phyloP scores from a whole-genome alignment of 92 coral and sea anemone genomes.

The Epizoanthus rinbou region DNA sequence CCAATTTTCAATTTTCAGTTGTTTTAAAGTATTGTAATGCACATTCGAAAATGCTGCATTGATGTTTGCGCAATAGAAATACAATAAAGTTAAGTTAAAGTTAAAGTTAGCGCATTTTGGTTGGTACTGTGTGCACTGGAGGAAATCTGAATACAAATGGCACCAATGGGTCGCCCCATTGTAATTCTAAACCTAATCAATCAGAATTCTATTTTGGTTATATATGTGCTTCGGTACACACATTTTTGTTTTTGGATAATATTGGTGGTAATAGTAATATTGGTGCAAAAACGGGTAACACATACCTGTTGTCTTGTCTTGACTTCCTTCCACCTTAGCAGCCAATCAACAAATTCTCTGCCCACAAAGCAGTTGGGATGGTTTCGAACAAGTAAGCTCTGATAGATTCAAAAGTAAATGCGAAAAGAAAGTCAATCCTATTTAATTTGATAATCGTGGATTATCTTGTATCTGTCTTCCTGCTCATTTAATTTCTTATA shows the following conservation, averaged over 20 bases:
- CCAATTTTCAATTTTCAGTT: too few relatives aligned
- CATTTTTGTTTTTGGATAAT: not conserved
- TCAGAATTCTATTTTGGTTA: too few relatives aligned
- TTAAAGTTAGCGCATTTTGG: too few relatives aligned
- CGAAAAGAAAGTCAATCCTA: not conserved
- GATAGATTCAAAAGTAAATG: not conserved
- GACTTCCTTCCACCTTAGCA: constrained; percentile 77
- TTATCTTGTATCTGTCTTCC: not conserved
- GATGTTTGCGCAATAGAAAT: too few relatives aligned
- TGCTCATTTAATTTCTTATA: not conserved
- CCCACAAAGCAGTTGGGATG: constrained; percentile 89
- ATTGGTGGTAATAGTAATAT: not conserved
- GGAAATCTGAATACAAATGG: too few relatives aligned
- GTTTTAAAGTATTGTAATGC: too few relatives aligned
- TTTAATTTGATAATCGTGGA: not conserved
- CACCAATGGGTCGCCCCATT: too few relatives aligned
- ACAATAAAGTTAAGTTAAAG: too few relatives aligned
- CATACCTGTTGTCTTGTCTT: constrained; percentile 71
- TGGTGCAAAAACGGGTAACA: not conserved
- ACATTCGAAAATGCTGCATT: too few relatives aligned
- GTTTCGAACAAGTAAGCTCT: constrained; percentile 76
- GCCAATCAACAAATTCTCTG: constrained; percentile 90
- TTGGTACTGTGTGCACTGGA: too few relatives aligned
- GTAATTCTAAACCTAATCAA: too few relatives aligned
- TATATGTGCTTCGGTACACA: too few relatives aligned